These are phyloP conservation scores for Alexandromys fortis DNA, from an alignment of 2,113 vertebrate genomes.

Conservation along the genomic window DNA sequence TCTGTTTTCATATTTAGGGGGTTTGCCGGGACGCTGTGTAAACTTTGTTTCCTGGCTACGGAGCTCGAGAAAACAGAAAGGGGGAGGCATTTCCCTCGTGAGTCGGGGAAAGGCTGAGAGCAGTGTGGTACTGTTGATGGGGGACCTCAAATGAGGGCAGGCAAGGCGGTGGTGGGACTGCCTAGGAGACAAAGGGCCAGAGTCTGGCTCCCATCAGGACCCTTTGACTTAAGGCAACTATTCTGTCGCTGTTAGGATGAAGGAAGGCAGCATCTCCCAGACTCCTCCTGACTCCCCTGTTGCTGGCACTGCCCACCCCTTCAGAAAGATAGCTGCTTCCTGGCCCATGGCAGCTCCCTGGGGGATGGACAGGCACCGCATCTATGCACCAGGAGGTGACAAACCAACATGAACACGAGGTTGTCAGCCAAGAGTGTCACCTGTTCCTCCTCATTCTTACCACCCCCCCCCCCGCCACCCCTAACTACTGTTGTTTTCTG, in stretches of 20 bases:
- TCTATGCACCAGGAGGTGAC: neutral
- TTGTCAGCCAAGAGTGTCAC: neutral
- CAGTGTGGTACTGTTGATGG: neutral
- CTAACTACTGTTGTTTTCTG: neutral
- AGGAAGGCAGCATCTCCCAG: neutral
- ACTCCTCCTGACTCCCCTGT: neutral
- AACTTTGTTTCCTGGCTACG: neutral
- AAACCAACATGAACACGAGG: rapidly evolving
- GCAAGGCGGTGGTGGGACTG: neutral
- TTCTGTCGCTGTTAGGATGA: rapidly evolving
- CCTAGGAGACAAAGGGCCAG: neutral
- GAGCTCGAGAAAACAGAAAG: too few relatives aligned
- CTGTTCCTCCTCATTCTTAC: neutral
- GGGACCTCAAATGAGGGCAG: rapidly evolving
- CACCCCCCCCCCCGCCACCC: rapidly evolving
- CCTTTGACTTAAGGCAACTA: neutral
- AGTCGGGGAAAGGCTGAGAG: too few relatives aligned
- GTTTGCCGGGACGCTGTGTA: neutral
- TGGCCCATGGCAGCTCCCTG: neutral
- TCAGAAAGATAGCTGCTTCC: neutral
- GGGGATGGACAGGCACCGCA: neutral
- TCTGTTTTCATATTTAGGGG: neutral
- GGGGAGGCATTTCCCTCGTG: neutral
- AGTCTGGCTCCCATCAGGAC: rapidly evolving
- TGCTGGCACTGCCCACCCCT: too few relatives aligned